These are phyloP conservation scores for Drosophila mauritiana DNA, from an alignment of 1,140 invertebrate species.

Conservation along the genomic window DNA sequence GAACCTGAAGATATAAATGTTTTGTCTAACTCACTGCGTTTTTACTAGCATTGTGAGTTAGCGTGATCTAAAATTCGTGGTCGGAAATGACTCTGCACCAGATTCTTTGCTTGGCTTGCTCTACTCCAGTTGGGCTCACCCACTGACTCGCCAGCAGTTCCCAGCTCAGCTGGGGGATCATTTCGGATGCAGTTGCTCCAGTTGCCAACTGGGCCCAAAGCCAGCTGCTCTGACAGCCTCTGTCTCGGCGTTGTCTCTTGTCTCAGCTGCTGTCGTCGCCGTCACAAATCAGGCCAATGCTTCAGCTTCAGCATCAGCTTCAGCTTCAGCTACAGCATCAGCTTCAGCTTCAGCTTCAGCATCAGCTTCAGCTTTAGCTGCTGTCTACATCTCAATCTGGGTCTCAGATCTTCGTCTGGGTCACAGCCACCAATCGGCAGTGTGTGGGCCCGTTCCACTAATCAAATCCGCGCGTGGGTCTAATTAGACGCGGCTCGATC, in stretches of 20 bases:
- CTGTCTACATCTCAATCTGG: conserved; percentile 11
- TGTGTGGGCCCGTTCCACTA: conserved; percentile 36
- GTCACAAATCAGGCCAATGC: conserved; percentile 73
- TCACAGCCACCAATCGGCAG: not conserved
- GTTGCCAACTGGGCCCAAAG: conserved; percentile 51
- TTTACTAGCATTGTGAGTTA: not conserved
- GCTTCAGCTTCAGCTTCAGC: conserved; percentile 41
- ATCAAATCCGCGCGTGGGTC: conserved; percentile 60
- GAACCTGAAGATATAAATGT: too few species aligned
- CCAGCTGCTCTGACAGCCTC: conserved; percentile 53
- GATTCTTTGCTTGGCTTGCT: conserved; percentile 1
- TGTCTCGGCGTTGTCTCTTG: conserved; percentile 24
- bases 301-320: conserved; percentile 28
- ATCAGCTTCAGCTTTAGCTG: not conserved
- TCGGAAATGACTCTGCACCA: conserved; percentile 3
- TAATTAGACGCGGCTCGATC: conserved; percentile 38
- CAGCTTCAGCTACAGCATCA: conserved; percentile 17
- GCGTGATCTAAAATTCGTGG: not conserved
- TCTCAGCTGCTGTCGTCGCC: conserved; percentile 28
- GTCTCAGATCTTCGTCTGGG: conserved; percentile 19
- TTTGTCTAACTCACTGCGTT: not conserved
- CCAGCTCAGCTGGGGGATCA: not conserved
- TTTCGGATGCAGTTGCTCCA: conserved; percentile 35
- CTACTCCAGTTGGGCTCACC: conserved; percentile 15
- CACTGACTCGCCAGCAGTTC: conserved; percentile 14